phyloP scores from a whole-genome alignment of 1,140 invertebrate genomes.

The Lepidurus apus region DNA sequence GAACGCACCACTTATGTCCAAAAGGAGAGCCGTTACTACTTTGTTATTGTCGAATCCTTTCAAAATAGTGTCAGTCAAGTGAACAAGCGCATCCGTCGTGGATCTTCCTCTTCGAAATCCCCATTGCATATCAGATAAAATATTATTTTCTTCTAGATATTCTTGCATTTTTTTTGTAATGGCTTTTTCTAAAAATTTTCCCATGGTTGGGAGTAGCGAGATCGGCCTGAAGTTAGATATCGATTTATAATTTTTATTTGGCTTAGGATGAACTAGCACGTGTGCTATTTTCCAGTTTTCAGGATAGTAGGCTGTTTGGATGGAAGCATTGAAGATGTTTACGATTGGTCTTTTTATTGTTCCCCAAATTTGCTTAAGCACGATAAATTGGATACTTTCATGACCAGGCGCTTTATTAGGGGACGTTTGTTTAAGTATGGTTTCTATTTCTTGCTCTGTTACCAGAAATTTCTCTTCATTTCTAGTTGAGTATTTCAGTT shows the following conservation, averaged over 20 bases:
- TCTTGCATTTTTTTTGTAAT: not conserved
- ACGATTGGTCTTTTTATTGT: not conserved
- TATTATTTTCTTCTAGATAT: constrained; percentile 24
- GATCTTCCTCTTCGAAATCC: constrained; percentile 23
- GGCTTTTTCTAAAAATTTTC: constrained; percentile 25
- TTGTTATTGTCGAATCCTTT: constrained; percentile 19
- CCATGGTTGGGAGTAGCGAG: constrained; percentile 22
- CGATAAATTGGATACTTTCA: constrained; percentile 14
- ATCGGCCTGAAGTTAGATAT: constrained; percentile 4
- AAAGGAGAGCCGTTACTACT: constrained; percentile 24
- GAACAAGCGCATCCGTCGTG: not conserved
- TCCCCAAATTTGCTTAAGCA: constrained; percentile 1
- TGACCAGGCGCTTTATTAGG: constrained; percentile 15
- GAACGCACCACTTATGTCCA: constrained; percentile 22
- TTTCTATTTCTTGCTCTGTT: not conserved
- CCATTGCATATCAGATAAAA: constrained; percentile 16
- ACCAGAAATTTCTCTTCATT: not conserved
- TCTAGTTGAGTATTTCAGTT: not conserved
- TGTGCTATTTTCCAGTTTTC: constrained; percentile 22
- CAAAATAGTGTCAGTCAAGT: constrained; percentile 17
- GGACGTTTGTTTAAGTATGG: not conserved
- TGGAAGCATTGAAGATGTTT: constrained; percentile 24
- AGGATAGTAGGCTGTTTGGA: constrained; percentile 19
- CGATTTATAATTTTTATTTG: constrained; percentile 25
- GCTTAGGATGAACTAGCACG: not conserved